Base-by-base conservation (phyloP, 2,113 vertebrate species). In the Nothoprocta perdicaria region DNA sequence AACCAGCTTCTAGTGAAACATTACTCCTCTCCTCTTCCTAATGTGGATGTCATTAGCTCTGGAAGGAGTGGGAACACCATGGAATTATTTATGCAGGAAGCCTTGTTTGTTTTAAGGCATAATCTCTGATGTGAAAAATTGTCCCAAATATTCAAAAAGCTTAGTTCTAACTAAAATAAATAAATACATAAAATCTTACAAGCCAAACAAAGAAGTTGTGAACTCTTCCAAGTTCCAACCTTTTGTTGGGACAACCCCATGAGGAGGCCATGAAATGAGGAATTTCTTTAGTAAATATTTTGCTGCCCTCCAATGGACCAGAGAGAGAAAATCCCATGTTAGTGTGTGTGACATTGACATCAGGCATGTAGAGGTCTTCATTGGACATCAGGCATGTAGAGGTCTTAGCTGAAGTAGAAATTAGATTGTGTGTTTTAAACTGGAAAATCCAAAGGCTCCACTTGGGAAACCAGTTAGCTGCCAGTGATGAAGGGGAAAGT, bases 301-400 rank as follows among this genome's bases (percentile, higher is more conserved):
- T 96, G 89, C 90, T 97, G 97, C 84, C 96, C 96, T 97, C 98
- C 96, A 6, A 88, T 67, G 97, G 97, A 38, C 24, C n/a, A 55
- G 8, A 9, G 31, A n/a, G 52, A 86, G 43, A 89, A 73, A 46
- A 50, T 52, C 7, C 43, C 41, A 33, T 53, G 46, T 6, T 6
- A 46, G 27, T 4, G 2, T 3, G 2, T 8, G 12, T 7, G 22
- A 23, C 45, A 0, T 14, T 8, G 24, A 62, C 35, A 71, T 69
- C 46, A 18, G 7, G 19, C 5, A 7, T 41, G 24, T 15, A 24
- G 29, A 84, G 50, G 18, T 43, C 45, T 27, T 1, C 2, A 8
- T 35, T 16, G 10, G 38, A 11, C 31, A 71, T 69, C 46, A 18
- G 7, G 19, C 5, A 7, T 41, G 24, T 16, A 24, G 26, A 84